Evolutionary conservation across 53 echinoderm and acorn worm genomes (phyloP), one percentile per base, ranked within the genome.

Genomic region (Glandiceps talaboti): DNA sequence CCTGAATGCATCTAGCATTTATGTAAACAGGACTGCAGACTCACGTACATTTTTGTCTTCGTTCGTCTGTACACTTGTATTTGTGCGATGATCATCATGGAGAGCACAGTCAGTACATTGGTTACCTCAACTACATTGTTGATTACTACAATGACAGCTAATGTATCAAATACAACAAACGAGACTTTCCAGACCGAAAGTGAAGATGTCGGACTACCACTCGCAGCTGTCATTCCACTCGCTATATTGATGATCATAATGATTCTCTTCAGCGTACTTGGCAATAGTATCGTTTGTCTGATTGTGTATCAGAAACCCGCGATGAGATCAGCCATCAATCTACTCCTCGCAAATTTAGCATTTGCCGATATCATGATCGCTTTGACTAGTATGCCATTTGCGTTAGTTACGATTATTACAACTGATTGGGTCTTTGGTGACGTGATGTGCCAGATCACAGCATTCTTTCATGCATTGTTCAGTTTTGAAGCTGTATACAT

Each of bases 301-400:
- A 99, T 99, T 31, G 99, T 99, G n/a, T 88, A 99, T 81, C 93
- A 93, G 79, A 99, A 99, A 79, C 99, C 99, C 14, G 99, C 99
- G 31, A 99, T 99, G 99, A 89, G 99, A 25, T 99, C 99, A 0
- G 99, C 99, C 27, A 99, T 99, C 80, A 99, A 99, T 81, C 99
- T 99, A 14, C 99, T 99, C 76, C 88, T 99, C 0, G 99, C 99
- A 73, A 99, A 99, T 82, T 86, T 99, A 73, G 99, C 99, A 33
- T 93, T 99, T 76, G 93, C 99, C 0, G 91, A 99, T 84, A 99
- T 99, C 82, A 91, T 99, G 91, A 91, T 94, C 30, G 89, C 99
- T 29, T 75, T 91, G 12, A 80, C 86, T 1, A 93, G 99, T 80
- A 99, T 93, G 93, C 93, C 99, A 0, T 93, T 99, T 75, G 89